Base-by-base conservation (phyloP, 2,797 vertebrate genomes). In the Spinibarbus caldwelli region DNA sequence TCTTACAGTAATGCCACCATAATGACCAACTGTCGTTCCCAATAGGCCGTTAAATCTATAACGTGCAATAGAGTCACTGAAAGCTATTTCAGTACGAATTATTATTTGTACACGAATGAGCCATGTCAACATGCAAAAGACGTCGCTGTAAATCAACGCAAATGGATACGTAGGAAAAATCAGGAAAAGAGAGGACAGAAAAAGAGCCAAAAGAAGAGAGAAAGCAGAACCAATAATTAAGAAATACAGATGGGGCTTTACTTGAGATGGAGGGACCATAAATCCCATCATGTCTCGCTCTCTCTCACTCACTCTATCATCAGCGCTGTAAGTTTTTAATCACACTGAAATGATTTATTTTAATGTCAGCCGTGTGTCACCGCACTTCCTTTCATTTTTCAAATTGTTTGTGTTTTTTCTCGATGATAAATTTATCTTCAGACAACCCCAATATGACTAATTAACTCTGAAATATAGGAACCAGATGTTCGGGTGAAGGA, bases 381-480 rank as follows among this genome's bases (percentile, higher is more conserved):
- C 96, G 96, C 95, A 94, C 96, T 98, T 99, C 97, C 97, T 98
- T 99, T 99, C 96, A 99, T 99, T 99, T 97, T 95, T 98, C 97
- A 97, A 96, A 97, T 95, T 97, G 96, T 98, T 99, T 98, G 97
- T 98, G 96, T 98, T 97, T 97, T 96, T 97, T 95, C 95, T 93
- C 96, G 97, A 97, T 98, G 97, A 99, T 98, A 96, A 97, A 99
- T 98, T 96, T 97, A 97, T 98, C 97, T 97, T 96, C 96, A 96
- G 97, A 98, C 96, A 97, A 95, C 95, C 96, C 95, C 97, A 98
- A 97, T 97, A 97, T 98, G 97, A 99, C 97, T 98, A 98, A 99
- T 99, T 98, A 97, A 96, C 97, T 99, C 93, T 97, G 97, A 97
- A 97, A 98, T 97, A 99, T 98, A 96, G 96, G 96, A 97, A 97